Percentiles rank a stretch among this genome's conserved stretches.
phyloP scores from a whole-genome alignment of 2,888 invertebrate genomes.

The Chironomus riparius region DNA sequence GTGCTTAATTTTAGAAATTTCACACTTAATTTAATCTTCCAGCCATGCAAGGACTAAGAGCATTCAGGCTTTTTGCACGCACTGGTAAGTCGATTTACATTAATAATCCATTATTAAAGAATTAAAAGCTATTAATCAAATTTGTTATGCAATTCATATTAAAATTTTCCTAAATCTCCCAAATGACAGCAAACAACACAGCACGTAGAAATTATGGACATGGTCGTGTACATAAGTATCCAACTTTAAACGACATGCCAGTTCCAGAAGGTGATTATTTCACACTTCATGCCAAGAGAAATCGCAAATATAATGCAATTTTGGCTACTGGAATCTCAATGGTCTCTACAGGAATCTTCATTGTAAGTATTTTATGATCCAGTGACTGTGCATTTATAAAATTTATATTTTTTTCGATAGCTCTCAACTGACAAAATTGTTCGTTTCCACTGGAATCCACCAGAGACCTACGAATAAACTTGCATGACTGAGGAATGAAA shows the following conservation, averaged over 20 bases:
- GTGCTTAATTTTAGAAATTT: too few species aligned
- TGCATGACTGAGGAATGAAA: too few species aligned
- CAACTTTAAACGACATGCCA: conserved; percentile 22
- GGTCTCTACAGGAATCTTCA: not conserved
- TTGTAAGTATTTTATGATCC: not conserved
- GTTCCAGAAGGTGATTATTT: conserved; percentile 18
- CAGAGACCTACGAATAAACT: conserved; percentile 16
- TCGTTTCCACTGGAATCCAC: conserved; percentile 1
- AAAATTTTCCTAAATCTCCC: not conserved
- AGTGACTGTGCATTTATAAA: not conserved
- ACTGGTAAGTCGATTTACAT: not conserved
- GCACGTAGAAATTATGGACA: conserved; percentile 15
- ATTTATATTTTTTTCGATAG: not conserved
- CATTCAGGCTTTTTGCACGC: not conserved
- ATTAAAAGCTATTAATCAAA: not conserved
- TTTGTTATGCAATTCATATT: conserved; percentile 12
- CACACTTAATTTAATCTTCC: too few species aligned
- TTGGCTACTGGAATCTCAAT: not conserved
- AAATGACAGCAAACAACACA: not conserved
- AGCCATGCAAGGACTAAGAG: conserved; percentile 6
- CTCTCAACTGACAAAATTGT: not conserved
- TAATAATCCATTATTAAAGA: too few species aligned
- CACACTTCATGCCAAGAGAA: not conserved
- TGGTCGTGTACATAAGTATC: not conserved
- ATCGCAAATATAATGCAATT: not conserved